Conservation (phyloP, 2,888 invertebrate species). For the Ptychoptera contaminata region DNA sequence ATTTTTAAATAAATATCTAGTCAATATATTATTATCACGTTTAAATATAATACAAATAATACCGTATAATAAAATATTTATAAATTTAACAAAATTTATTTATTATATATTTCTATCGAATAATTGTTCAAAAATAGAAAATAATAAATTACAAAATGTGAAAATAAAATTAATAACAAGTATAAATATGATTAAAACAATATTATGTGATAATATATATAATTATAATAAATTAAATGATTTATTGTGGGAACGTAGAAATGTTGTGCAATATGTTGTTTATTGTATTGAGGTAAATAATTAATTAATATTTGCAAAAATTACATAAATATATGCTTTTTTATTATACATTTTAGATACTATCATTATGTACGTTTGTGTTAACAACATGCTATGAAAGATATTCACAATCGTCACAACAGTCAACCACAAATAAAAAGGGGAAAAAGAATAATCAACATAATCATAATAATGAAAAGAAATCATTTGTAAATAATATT, state of each 20-base stretch:
- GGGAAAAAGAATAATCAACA: slow-evolving; percentile 15
- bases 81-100: slow-evolving; percentile 24
- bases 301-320: neutral
- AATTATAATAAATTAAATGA: slow-evolving; percentile 28
- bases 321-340: slow-evolving; percentile 1
- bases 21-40: slow-evolving; percentile 29
- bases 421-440: slow-evolving; percentile 15
- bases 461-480: slow-evolving; percentile 16
- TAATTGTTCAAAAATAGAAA: slow-evolving; percentile 3
- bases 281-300: slow-evolving; percentile 44
- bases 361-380: slow-evolving; percentile 28
- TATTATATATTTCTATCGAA: slow-evolving; percentile 25
- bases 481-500: slow-evolving; percentile 5
- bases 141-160: slow-evolving; percentile 18
- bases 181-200: slow-evolving; percentile 18
- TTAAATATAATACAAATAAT: slow-evolving; percentile 24
- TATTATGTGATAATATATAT: slow-evolving; percentile 23
- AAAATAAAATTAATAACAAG: slow-evolving; percentile 21
- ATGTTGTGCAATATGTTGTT: slow-evolving; percentile 37
- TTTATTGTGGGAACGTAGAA: slow-evolving; percentile 33
- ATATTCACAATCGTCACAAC: slow-evolving; percentile 7
- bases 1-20: slow-evolving; percentile 25
- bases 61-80: slow-evolving; percentile 28
- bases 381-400: slow-evolving; percentile 26
- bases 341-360: slow-evolving; percentile 19